A percentile compares a stretch with the other conserved stretches of the same genome.
Conservation (phyloP, 2,113 vertebrate species). For the Catharus bicknelli region DNA sequence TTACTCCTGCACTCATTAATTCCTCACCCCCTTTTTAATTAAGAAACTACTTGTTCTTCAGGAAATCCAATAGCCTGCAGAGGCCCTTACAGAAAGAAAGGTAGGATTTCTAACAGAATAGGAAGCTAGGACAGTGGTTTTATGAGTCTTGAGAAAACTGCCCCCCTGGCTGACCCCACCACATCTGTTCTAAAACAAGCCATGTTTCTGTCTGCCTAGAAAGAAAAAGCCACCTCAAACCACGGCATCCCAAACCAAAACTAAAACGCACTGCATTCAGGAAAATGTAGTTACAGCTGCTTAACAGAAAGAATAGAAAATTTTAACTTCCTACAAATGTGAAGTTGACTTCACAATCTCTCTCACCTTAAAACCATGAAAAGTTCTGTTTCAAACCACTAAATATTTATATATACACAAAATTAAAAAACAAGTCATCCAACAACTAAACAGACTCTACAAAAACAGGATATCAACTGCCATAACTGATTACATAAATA, state of each 20-base stretch:
- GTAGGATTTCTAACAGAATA: background rate
- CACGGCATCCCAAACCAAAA: background rate
- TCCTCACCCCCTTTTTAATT: background rate
- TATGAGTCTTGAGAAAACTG: background rate
- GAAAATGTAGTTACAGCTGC: background rate
- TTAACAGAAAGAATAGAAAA: background rate
- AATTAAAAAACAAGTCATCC: background rate
- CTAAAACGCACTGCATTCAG: background rate
- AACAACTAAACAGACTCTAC: background rate
- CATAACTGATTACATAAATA: no score
- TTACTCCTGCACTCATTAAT: background rate
- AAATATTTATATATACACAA: background rate
- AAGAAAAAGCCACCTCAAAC: background rate
- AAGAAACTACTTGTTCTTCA: background rate
- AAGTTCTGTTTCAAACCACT: background rate
- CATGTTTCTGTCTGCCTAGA: background rate
- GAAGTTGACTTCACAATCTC: background rate
- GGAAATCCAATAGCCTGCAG: background rate
- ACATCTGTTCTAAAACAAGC: background rate
- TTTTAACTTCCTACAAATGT: background rate
- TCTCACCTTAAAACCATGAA: background rate
- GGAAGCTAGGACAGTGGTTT: background rate
- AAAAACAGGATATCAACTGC: background rate
- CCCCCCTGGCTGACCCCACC: background rate
- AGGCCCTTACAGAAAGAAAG: background rate